Base-by-base conservation (phyloP, 2,113 vertebrate genomes). In the Cairina moschata region DNA sequence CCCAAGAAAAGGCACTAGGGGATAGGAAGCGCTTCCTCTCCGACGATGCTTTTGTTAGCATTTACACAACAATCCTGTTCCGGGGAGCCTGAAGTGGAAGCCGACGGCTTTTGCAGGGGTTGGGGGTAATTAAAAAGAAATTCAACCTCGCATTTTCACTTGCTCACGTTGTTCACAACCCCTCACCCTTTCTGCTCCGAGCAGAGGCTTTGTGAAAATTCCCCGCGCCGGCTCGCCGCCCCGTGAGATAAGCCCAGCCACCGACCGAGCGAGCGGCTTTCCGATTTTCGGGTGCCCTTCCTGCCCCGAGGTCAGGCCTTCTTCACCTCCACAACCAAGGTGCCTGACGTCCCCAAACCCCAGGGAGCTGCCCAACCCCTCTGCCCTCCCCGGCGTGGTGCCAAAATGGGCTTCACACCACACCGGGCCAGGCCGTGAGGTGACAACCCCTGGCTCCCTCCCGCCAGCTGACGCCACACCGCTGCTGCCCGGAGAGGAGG, bases 281-380 rank as follows among this genome's bases (percentile, higher is more conserved):
- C 69, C 2, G 50, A 77, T 76, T 82, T 93, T 90, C 67, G 44
- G 44, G 78, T 71, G 83, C 54, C 79, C 69, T 96, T 93, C 84
- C 84, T 42, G 46, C 69, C 52, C 31, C 65, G 91, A 93, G 84
- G 88, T 95, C 94, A 96, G 55, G 66, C 48, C 97, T 97, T 98
- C 97, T 95, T 82, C 82, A 81, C 87, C 76, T 96, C 91, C 48
- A 11, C 74, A 95, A 93, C 83, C 93, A 97, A 40, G 62, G 28
- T 26, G 18, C 17, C 38, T 17, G 8, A 17, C 26, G 7, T 29
- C 38, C 25, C 23, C 26, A 26, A 40, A 17, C 17, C 26, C 36
- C 8, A 4, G 26, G 62, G 28, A 25, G 62, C 26, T 6, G 26
- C 62, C 36, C 62, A 40, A 11, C 34, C 62, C 10, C 46, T 48